These are phyloP conservation scores for Aphis craccivora DNA, from an alignment of 1,140 invertebrate species.

Conservation along the genomic window DNA sequence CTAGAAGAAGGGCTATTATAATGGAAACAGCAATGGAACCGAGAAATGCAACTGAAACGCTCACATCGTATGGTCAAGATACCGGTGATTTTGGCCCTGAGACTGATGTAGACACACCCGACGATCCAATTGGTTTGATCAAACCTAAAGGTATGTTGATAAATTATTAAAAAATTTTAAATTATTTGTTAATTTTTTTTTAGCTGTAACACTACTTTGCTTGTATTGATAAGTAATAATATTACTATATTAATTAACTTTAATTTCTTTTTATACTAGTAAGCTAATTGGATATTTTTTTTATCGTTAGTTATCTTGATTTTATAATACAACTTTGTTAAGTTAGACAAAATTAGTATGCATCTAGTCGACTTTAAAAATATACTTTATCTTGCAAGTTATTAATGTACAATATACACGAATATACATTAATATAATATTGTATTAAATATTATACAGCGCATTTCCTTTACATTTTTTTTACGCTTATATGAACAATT, in stretches of 20 bases:
- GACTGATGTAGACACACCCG: conserved; percentile 70
- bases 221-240: no score
- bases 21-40: conserved; percentile 57
- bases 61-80: conserved; percentile 68
- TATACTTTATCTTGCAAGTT: no score
- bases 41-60: conserved; percentile 6
- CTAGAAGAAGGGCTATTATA: conserved; percentile 27
- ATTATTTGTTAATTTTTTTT: background rate
- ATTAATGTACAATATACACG: no score
- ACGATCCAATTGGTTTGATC: conserved; percentile 63
- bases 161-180: background rate
- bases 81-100: conserved; percentile 71
- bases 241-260: background rate
- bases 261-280: background rate
- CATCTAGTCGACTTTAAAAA: no score
- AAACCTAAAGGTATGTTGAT: conserved; percentile 53
- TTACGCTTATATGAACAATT: background rate
- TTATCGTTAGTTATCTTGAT: no score
- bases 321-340: no score
- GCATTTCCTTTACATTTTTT: background rate
- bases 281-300: no score
- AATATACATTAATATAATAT: no score
- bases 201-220: no score
- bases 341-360: no score
- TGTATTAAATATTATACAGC: no score